A percentile compares a stretch with the other conserved stretches of the same genome.
Conservation (phyloP, 2,113 vertebrate species). For the Sialia sialis region DNA sequence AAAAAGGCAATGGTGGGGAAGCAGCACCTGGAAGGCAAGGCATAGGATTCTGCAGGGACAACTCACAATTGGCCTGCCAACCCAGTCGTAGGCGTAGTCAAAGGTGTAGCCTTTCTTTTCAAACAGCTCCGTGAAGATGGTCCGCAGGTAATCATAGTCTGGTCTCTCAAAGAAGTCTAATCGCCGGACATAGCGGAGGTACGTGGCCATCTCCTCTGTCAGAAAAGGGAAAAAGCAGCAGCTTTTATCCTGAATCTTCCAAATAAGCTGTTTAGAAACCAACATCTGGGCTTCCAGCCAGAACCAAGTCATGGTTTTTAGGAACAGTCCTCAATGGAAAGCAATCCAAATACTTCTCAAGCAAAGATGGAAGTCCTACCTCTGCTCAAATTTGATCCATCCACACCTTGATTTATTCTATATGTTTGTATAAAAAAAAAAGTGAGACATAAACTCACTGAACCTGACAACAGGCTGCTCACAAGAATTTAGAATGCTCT, state of each 20-base stretch:
- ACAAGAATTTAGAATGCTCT: not conserved
- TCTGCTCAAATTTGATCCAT: not conserved
- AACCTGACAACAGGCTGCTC: not conserved
- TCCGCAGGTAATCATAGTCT: conserved; percentile 95
- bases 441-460: not conserved
- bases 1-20: not conserved
- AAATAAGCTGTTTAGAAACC: not conserved
- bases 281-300: not conserved
- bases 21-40: not conserved
- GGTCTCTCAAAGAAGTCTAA: conserved; percentile 99
- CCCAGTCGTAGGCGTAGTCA: conserved; percentile 98
- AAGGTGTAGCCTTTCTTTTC: conserved; percentile 97
- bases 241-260: not conserved
- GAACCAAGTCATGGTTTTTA: not conserved
- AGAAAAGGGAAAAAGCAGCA: not conserved
- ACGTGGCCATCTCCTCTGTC: conserved; percentile 98
- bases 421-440: not conserved
- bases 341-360: not conserved
- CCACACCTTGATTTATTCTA: not conserved
- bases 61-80: conserved; percentile 97
- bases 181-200: conserved; percentile 93
- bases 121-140: conserved; percentile 95
- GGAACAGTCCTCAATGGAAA: not conserved
- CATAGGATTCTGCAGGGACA: not conserved
- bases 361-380: not conserved